Percentiles rank a stretch among this genome's conserved stretches.
Conservation (phyloP, 2,113 vertebrate genomes). For the Hydropotes inermis region DNA sequence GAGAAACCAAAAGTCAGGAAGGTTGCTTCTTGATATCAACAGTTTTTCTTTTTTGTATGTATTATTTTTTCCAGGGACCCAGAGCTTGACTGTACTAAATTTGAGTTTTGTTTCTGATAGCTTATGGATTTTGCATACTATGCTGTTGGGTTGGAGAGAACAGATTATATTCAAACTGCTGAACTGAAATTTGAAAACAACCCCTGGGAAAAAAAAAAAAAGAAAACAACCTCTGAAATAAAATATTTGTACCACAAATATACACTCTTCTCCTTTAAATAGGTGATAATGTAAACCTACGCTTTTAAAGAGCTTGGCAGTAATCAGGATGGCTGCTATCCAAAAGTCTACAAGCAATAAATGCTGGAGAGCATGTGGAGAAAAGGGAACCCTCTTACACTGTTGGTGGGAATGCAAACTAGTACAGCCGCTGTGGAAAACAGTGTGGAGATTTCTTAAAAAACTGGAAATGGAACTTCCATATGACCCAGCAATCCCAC, state of each 20-base stretch:
- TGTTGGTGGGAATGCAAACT: too few relatives aligned
- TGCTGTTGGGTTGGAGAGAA: background rate
- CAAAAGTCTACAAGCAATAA: too few relatives aligned
- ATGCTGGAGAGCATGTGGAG: too few relatives aligned
- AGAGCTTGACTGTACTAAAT: background rate
- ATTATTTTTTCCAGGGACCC: background rate
- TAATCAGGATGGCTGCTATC: too few relatives aligned
- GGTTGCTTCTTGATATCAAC: background rate
- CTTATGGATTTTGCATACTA: background rate
- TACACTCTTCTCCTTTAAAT: background rate
- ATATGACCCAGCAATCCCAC: too few relatives aligned
- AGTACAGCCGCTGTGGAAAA: too few relatives aligned
- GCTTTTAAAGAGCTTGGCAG: constrained; percentile 33
- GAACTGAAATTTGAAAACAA: constrained; percentile 42
- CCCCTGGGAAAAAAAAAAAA: background rate
- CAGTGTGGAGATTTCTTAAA: too few relatives aligned
- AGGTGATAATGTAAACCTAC: background rate
- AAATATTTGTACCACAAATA: constrained; percentile 41
- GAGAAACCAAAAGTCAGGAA: background rate
- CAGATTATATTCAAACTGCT: constrained; percentile 22
- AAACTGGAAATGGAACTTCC: too few relatives aligned
- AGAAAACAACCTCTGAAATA: constrained; percentile 31
- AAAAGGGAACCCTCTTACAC: too few relatives aligned
- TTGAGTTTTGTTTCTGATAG: background rate
- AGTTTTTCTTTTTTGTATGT: background rate